Base-by-base conservation (phyloP, 2,888 invertebrate genomes). In the Atrina japonica region DNA sequence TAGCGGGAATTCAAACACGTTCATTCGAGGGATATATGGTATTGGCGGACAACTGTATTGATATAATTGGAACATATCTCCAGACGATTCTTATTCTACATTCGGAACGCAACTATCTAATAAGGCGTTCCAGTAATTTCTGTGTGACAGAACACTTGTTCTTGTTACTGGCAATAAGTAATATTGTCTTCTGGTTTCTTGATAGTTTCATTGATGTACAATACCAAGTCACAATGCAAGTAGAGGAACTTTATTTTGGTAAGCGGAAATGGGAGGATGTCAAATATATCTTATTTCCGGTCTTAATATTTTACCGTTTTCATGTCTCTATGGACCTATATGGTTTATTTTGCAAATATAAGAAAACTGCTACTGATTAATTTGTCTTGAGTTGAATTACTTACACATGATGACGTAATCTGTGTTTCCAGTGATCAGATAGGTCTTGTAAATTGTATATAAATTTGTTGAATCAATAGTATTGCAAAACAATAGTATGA, bases 221-320 rank as follows among this genome's bases (percentile, higher is more conserved):
- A 7, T 49, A 47, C 16, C 16, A 30, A 9, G 45, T 21, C 23
- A 45, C 40, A n/a, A 30, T 61, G 14, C 30, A 27, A 0, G 27
- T 27, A 18, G 23, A 49, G 21, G 16, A 29, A 18, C 6, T 21
- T 1, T 27, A 29, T 16, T 49, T 61, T 23, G 47, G 29, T 2
- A 35, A 30, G 35, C 27, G 29, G 18, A 61, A 45, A 49, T 30
- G 47, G 35, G 35, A 49, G 6, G 35, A 47, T 29, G 49, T 61
- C 27, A 29, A 30, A 18, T 29, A 49, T 18, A 61, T 61, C 9
- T 14, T 61, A 47, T 61, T 30, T 29, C 61, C 61, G 6, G 30
- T 61, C 49, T 43, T 49, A 23, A 49, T 61, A 23, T 61, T 61
- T 35, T 61, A 61, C 30, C 61, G 61, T 7, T 61, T 61, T 43